These are phyloP conservation scores for Chrysomallon squamiferum DNA, from an alignment of 1,140 invertebrate species.

Conservation along the genomic window DNA sequence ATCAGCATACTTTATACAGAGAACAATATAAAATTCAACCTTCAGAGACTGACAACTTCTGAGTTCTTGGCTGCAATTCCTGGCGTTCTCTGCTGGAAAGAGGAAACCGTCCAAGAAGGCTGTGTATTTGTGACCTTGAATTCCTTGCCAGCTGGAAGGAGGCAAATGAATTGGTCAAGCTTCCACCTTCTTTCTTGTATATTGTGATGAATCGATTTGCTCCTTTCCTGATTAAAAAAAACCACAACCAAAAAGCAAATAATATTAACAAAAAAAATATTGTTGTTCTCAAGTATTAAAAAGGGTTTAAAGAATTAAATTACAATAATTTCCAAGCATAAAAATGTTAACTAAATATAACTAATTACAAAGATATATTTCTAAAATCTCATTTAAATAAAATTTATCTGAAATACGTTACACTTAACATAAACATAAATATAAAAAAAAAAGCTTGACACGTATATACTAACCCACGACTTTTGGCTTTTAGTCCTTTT, in stretches of 20 bases:
- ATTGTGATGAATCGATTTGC: conserved; percentile 76
- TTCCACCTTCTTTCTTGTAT: conserved; percentile 76
- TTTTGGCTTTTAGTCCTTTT: conserved; percentile 78
- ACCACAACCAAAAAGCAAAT: too few species aligned
- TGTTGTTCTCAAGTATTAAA: too few species aligned
- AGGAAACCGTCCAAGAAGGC: conserved; percentile 73
- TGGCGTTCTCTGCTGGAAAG: conserved; percentile 76
- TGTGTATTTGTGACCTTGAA: conserved; percentile 70
- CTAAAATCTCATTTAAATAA: too few species aligned
- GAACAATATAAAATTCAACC: conserved; percentile 40
- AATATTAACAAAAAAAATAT: too few species aligned
- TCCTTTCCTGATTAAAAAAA: conserved; percentile 68
- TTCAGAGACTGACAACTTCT: conserved; percentile 62
- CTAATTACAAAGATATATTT: too few species aligned
- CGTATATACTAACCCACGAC: conserved; percentile 71
- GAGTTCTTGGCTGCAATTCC: conserved; percentile 70
- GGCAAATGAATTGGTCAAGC: conserved; percentile 76
- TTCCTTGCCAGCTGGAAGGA: conserved; percentile 71
- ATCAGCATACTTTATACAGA: too few species aligned
- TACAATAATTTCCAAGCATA: too few species aligned
- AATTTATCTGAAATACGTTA: too few species aligned
- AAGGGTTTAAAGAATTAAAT: too few species aligned
- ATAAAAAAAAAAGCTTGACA: too few species aligned
- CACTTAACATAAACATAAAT: too few species aligned
- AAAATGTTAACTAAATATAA: too few species aligned